Percentiles rank a stretch among this genome's conserved stretches.
These are phyloP conservation scores for Aptenodytes patagonicus DNA, from an alignment of 2,113 vertebrate genomes.

Conservation along the genomic window DNA sequence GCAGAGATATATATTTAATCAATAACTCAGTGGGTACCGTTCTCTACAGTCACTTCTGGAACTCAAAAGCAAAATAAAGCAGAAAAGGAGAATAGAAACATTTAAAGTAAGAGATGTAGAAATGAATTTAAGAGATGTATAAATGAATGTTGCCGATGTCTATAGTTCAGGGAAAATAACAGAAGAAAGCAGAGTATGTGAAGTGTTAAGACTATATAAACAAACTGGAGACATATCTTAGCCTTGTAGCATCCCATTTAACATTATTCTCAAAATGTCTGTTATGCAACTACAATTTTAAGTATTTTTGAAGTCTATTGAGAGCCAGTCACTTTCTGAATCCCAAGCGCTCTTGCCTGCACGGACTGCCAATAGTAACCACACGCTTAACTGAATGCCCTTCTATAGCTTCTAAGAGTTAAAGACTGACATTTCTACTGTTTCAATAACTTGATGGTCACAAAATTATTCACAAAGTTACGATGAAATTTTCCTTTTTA, in stretches of 20 bases:
- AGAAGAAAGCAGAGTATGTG: neutral
- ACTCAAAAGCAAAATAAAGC: neutral
- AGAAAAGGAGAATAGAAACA: neutral
- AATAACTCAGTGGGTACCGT: neutral
- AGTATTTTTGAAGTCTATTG: neutral
- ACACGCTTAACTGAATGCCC: accelerated
- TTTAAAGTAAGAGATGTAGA: neutral
- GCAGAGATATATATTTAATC: neutral
- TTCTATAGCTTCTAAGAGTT: neutral
- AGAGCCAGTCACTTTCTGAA: neutral
- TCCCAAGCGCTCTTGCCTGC: neutral
- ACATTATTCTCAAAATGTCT: neutral
- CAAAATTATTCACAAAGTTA: neutral
- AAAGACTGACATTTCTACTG: neutral
- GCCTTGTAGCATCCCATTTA: neutral
- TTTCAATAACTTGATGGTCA: neutral
- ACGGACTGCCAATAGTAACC: neutral
- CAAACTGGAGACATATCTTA: neutral
- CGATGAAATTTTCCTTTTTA: neutral
- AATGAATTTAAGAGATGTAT: neutral
- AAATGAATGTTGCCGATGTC: neutral
- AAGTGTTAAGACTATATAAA: neutral
- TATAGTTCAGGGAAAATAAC: neutral
- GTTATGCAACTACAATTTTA: neutral
- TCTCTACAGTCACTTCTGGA: neutral